Evolutionary conservation across 2,113 vertebrate genomes (phyloP).

Genomic region (Cavia aperea): DNA sequence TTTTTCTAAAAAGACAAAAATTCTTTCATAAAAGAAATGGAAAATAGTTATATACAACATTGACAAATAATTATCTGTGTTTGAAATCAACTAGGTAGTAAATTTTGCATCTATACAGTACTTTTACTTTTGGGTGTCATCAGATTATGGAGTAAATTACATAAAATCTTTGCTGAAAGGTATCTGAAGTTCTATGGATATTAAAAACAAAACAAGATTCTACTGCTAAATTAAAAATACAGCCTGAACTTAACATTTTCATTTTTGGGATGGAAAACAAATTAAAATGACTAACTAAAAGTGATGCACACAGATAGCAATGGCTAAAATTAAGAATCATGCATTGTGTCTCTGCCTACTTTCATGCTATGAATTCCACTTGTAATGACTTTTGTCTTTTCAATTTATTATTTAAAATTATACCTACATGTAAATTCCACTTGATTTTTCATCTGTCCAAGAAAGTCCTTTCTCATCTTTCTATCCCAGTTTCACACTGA

Average conservation of each 20-base stretch:
- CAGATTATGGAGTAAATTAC: background rate
- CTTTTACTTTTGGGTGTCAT: background rate
- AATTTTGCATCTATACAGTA: background rate
- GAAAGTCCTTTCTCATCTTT: background rate
- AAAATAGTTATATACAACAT: background rate
- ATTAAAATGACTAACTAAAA: background rate
- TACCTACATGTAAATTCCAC: background rate
- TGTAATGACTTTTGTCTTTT: background rate
- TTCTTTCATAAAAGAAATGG: background rate
- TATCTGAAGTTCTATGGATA: background rate
- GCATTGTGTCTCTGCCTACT: background rate
- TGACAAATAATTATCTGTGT: background rate
- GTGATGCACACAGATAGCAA: background rate
- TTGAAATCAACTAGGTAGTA: background rate
- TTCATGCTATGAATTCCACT: background rate
- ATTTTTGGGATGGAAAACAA: constrained; percentile 8
- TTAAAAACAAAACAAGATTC: background rate
- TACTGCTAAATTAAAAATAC: background rate
- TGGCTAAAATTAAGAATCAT: background rate
- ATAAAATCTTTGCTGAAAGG: background rate
- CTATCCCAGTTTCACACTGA: background rate
- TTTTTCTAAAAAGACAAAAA: background rate
- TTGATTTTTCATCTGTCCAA: background rate
- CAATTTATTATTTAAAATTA: background rate
- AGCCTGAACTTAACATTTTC: background rate